These are phyloP conservation scores for Amphipyra berbera DNA, from an alignment of 2,888 invertebrate genomes.

Conservation along the genomic window DNA sequence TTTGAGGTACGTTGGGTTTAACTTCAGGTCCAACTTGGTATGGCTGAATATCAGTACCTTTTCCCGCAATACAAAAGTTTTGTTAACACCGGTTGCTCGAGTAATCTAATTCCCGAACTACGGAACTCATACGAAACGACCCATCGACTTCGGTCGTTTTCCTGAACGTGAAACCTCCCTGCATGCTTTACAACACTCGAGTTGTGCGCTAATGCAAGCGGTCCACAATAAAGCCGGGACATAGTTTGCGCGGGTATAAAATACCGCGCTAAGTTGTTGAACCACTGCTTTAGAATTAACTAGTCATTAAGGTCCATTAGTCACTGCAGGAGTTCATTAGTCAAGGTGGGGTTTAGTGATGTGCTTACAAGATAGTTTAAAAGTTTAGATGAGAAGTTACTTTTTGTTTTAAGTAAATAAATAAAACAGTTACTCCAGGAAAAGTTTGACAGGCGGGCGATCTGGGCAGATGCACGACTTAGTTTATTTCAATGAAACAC, in stretches of 20 bases:
- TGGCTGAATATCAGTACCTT: neutral
- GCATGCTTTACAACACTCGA: conserved; percentile 18
- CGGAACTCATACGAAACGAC: conserved; percentile 23
- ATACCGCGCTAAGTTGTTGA: conserved; percentile 35
- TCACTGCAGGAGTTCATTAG: conserved; percentile 49
- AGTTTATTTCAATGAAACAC: no score
- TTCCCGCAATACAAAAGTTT: conserved; percentile 9
- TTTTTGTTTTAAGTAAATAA: neutral
- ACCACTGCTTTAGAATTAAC: conserved; percentile 51
- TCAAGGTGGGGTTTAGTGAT: conserved; percentile 31
- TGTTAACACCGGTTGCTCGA: conserved; percentile 6
- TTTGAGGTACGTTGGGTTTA: neutral
- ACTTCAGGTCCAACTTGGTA: neutral
- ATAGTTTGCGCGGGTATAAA: conserved; percentile 33
- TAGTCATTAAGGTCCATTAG: conserved; percentile 56
- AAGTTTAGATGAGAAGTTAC: conserved; percentile 2
- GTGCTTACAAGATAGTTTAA: conserved; percentile 12
- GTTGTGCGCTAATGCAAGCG: conserved; percentile 23
- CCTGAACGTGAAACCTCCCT: conserved; percentile 16
- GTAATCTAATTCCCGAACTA: conserved; percentile 21
- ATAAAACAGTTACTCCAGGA: neutral
- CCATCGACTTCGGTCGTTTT: conserved; percentile 24
- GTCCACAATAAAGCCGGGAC: conserved; percentile 29
- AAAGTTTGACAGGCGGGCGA: no score
- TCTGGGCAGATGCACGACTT: no score